Base-by-base conservation (phyloP, 2,888 invertebrate genomes). In the Caenorhabditis sp. region DNA sequence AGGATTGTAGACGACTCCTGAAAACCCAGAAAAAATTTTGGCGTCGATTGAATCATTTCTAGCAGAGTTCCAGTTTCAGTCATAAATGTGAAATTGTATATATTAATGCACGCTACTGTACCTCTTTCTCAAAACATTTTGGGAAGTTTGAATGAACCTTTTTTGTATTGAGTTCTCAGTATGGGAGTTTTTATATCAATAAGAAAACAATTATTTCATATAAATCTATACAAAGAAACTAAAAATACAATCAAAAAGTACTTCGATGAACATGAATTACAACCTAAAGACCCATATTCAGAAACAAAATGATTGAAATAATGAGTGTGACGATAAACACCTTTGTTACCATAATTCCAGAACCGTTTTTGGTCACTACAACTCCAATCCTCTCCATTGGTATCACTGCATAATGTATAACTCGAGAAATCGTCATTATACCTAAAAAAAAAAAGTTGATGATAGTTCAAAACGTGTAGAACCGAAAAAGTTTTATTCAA, bases 271-370 rank as follows among this genome's bases (percentile, higher is more conserved):
- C 25, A 7, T 21, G 63, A 59, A 8, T 63, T 70, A 56, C 80
- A 80, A 5, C 80, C 80, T 1, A 63, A 27, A 38, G 76, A 63
- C 23, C 80, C 80, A 59, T 74, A 80, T 58, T 74, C 71, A 14
- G 77, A 76, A 7, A 80, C 65, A 60, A 76, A 77, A 25, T 77
- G 76, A 49, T 77, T 77, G 70, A 80, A 80, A 27, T 80, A 80
- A 62, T 75, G 68, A 4, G 77, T 67, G 56, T 80, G 80, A 38
- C 75, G 70, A 50, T 68, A 63, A 50, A 72, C 72, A 5, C 66
- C 79, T 75, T 79, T 71, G 17, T 31, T 23, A 1, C 79, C 79
- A 64, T 79, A 79, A 36, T 71, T 60, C 79, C 79, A 79, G 31
- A 79, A 79, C 49, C 57, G 21, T 50, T 69, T 31, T 17, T 70